A percentile compares a stretch with the other conserved stretches of the same genome.
phyloP scores from a whole-genome alignment of 2,797 vertebrate species.

The Tokudaia muenninki region DNA sequence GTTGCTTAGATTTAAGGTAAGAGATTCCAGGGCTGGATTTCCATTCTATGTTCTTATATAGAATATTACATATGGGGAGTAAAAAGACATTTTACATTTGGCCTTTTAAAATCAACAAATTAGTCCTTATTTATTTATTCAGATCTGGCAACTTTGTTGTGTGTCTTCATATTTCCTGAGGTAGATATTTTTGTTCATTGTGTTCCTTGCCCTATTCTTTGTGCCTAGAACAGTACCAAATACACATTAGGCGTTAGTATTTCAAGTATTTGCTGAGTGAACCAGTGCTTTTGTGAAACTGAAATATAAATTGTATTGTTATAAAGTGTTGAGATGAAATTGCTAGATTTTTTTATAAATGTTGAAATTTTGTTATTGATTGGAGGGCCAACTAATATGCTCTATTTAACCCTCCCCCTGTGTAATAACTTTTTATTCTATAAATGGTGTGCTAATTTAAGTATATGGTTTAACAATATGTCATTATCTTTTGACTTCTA shows the following conservation, averaged over 20 bases:
- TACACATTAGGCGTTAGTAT: conserved; percentile 44
- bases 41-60: conserved; percentile 87
- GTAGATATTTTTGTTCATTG: conserved; percentile 59
- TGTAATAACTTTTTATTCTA: conserved; percentile 91
- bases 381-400: conserved; percentile 72
- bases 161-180: conserved; percentile 67
- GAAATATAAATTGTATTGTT: conserved; percentile 65
- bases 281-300: conserved; percentile 58
- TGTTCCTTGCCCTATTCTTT: conserved; percentile 55
- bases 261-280: conserved; percentile 62
- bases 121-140: conserved; percentile 37
- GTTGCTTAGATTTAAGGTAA: conserved; percentile 99
- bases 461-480: conserved; percentile 73
- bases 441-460: conserved; percentile 87
- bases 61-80: conserved; percentile 90
- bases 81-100: conserved; percentile 79
- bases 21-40: conserved; percentile 90
- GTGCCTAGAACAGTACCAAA: conserved; percentile 55
- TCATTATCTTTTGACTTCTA: conserved; percentile 73
- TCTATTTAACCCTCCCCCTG: conserved; percentile 86
- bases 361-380: conserved; percentile 62
- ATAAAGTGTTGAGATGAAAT: conserved; percentile 71
- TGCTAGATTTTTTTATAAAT: conserved; percentile 64
- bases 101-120: conserved; percentile 71
- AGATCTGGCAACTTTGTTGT: conserved; percentile 61